Percentiles rank a stretch among this genome's conserved stretches.
Conservation (phyloP, 2,113 vertebrate genomes). For the Sylvilagus bachmani region DNA sequence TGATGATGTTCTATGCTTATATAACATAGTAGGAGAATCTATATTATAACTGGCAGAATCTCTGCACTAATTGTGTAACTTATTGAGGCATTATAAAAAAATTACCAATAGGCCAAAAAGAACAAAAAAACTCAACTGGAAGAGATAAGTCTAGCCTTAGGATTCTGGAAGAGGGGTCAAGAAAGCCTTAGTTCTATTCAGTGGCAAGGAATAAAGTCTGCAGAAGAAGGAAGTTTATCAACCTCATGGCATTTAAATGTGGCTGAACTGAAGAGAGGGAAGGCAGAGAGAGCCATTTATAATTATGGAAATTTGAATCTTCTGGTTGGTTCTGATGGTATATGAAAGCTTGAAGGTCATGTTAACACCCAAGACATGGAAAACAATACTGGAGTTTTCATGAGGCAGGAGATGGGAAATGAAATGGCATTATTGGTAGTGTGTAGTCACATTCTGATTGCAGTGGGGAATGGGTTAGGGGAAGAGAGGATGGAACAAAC, state of each 20-base stretch:
- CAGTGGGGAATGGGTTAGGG: neutral
- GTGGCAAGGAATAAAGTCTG: neutral
- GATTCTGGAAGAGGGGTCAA: neutral
- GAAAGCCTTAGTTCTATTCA: neutral
- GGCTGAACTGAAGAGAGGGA: conserved; percentile 8
- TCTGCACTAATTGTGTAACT: conserved; percentile 10
- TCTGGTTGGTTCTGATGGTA: neutral
- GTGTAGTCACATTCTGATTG: conserved; percentile 1
- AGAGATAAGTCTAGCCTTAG: neutral
- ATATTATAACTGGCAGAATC: neutral
- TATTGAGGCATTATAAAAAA: neutral
- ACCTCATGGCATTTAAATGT: neutral
- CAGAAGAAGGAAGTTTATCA: neutral
- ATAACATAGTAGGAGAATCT: neutral
- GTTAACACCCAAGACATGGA: neutral
- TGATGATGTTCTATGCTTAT: neutral
- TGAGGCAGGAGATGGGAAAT: accelerated
- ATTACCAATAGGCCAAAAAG: neutral
- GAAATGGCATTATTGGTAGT: neutral
- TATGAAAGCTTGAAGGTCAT: neutral
- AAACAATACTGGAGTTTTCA: conserved; percentile 2
- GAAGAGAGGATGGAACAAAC: neutral
- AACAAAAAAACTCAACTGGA: neutral
- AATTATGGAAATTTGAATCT: neutral
- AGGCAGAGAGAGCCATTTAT: neutral